A percentile compares a stretch with the other conserved stretches of the same genome.
These are phyloP conservation scores for Apamea anceps DNA, from an alignment of 2,888 invertebrate species.

Conservation along the genomic window DNA sequence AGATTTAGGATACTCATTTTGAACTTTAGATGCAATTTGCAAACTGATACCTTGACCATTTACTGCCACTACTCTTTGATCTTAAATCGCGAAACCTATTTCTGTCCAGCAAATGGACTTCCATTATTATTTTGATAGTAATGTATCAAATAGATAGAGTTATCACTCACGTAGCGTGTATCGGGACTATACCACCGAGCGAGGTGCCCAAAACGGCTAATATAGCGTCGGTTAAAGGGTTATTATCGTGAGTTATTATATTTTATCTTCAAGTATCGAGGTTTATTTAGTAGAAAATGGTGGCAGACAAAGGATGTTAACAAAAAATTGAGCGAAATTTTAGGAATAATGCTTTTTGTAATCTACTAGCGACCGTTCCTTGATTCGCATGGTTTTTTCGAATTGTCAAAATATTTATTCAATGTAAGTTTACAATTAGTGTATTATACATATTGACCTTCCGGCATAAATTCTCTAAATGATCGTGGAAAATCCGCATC, in stretches of 20 bases:
- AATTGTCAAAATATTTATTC: background rate
- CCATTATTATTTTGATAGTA: constrained; percentile 66
- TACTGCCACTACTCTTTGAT: constrained; percentile 53
- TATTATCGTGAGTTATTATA: constrained; percentile 81
- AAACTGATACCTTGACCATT: constrained; percentile 32
- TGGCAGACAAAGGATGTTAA: constrained; percentile 29
- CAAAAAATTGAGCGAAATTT: constrained; percentile 8
- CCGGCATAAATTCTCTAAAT: background rate
- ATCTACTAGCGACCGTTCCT: background rate
- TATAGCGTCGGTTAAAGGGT: constrained; percentile 78
- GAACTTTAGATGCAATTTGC: constrained; percentile 39
- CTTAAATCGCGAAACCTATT: constrained; percentile 54
- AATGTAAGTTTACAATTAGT: background rate
- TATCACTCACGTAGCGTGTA: constrained; percentile 80
- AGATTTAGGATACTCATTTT: constrained; percentile 15
- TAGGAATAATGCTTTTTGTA: background rate
- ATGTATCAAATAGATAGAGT: constrained; percentile 68
- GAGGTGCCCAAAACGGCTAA: constrained; percentile 75
- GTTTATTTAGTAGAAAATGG: constrained; percentile 59
- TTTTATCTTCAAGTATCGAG: constrained; percentile 71
- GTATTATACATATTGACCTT: background rate
- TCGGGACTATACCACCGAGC: constrained; percentile 73
- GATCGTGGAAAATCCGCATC: background rate
- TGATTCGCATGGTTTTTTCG: background rate
- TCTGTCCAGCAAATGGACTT: constrained; percentile 63